phyloP scores from a whole-genome alignment of 2,797 vertebrate genomes.

The Pseudocheirus occidentalis region DNA sequence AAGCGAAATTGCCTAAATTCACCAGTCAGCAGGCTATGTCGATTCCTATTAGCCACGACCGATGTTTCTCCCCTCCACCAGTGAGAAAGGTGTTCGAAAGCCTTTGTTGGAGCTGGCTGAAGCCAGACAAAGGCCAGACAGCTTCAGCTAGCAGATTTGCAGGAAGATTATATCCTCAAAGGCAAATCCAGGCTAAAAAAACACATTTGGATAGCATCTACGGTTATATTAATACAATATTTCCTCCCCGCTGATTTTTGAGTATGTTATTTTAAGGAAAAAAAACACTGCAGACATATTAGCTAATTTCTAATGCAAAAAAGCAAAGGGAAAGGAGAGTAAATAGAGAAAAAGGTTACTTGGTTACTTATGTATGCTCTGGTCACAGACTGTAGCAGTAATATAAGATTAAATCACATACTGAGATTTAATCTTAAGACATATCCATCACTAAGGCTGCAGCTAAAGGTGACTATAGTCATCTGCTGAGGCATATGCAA shows the following conservation, averaged over 20 bases:
- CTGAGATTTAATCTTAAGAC: neutral
- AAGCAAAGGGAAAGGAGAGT: slow-evolving; percentile 29
- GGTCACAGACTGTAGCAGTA: neutral
- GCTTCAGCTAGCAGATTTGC: slow-evolving; percentile 86
- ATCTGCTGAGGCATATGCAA: neutral
- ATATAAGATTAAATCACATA: too few species aligned
- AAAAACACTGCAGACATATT: slow-evolving; percentile 55
- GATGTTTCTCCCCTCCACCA: slow-evolving; percentile 75
- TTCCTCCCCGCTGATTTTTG: slow-evolving; percentile 86
- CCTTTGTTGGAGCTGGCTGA: slow-evolving; percentile 87
- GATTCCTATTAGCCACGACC: slow-evolving; percentile 83
- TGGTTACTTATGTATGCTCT: neutral
- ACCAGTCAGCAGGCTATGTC: slow-evolving; percentile 88
- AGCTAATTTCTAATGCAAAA: slow-evolving; percentile 46
- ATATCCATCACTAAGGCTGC: neutral
- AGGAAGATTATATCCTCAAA: slow-evolving; percentile 88
- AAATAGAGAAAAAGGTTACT: slow-evolving; percentile 20
- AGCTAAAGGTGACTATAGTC: neutral
- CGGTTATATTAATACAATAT: slow-evolving; percentile 85
- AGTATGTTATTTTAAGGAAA: slow-evolving; percentile 71
- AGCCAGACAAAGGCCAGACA: slow-evolving; percentile 89
- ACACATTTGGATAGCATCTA: slow-evolving; percentile 82
- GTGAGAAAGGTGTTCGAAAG: slow-evolving; percentile 86
- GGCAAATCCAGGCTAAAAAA: slow-evolving; percentile 84
- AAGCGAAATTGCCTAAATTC: slow-evolving; percentile 87